These are phyloP conservation scores for Lipophrys pholis DNA, from an alignment of 2,113 vertebrate genomes.

Conservation along the genomic window DNA sequence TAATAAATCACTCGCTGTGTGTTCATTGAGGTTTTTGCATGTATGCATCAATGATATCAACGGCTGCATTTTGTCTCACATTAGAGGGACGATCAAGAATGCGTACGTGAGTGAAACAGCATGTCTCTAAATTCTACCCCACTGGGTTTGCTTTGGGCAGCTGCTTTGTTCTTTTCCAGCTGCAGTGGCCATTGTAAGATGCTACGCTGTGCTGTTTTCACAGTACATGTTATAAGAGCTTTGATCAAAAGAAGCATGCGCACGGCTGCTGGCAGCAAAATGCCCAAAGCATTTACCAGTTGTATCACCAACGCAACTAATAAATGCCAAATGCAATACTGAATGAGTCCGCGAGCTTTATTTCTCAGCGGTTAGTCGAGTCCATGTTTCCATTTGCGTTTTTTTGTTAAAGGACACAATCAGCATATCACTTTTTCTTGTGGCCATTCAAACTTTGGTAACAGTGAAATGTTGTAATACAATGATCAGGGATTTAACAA, in stretches of 20 bases:
- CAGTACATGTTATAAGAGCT: background rate
- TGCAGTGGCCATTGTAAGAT: slow-evolving; percentile 6
- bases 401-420: background rate
- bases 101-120: slow-evolving; percentile 10
- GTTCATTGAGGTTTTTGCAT: background rate
- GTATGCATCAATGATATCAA: background rate
- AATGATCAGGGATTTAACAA: background rate
- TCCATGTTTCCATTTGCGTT: too few species aligned
- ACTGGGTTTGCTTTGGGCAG: background rate
- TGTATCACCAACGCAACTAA: background rate
- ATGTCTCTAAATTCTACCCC: slow-evolving; percentile 14
- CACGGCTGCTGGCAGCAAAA: slow-evolving; percentile 10
- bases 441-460: background rate
- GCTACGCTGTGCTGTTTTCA: slow-evolving; percentile 13
- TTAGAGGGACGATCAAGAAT: slow-evolving; percentile 28
- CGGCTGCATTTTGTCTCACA: background rate
- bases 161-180: slow-evolving; percentile 32
- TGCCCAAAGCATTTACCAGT: background rate
- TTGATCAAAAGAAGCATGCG: slow-evolving; percentile 36
- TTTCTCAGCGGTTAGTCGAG: background rate
- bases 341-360: background rate
- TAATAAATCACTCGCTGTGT: background rate
- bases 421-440: background rate
- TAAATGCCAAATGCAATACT: background rate
- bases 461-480: background rate